Evolutionary conservation across 2,797 vertebrate species (phyloP).

Genomic region (Enteromius trimaculatus): DNA sequence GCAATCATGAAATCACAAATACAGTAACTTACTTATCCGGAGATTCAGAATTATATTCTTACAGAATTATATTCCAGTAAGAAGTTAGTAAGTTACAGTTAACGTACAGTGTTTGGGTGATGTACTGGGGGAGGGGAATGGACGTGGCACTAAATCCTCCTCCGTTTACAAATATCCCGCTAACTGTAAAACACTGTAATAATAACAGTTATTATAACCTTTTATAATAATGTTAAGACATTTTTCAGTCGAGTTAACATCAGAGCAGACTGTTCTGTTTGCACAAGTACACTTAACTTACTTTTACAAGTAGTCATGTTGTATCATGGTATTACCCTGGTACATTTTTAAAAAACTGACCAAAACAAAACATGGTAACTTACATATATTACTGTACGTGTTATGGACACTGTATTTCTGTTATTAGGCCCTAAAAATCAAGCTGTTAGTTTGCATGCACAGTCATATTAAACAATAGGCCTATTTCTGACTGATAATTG

Average conservation of each 20-base stretch:
- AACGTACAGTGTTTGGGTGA: constrained; percentile 4
- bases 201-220: background rate
- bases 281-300: background rate
- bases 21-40: background rate
- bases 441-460: background rate
- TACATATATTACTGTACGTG: background rate
- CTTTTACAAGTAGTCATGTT: background rate
- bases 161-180: background rate
- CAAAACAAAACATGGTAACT: background rate
- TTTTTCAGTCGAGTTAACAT: background rate
- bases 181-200: background rate
- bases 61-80: too few species aligned
- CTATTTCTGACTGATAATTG: background rate
- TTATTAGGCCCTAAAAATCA: background rate
- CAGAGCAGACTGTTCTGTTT: background rate
- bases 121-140: constrained; percentile 26
- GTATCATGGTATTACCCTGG: background rate
- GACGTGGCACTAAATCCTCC: constrained; percentile 43
- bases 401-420: background rate
- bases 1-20: background rate
- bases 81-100: background rate
- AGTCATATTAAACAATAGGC: background rate
- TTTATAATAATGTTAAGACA: background rate
- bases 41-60: background rate
- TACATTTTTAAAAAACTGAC: background rate